A percentile compares a stretch with the other conserved stretches of the same genome.
Evolutionary conservation across 2,113 vertebrate genomes (phyloP).

Genomic region (Planiliza haematocheilus): DNA sequence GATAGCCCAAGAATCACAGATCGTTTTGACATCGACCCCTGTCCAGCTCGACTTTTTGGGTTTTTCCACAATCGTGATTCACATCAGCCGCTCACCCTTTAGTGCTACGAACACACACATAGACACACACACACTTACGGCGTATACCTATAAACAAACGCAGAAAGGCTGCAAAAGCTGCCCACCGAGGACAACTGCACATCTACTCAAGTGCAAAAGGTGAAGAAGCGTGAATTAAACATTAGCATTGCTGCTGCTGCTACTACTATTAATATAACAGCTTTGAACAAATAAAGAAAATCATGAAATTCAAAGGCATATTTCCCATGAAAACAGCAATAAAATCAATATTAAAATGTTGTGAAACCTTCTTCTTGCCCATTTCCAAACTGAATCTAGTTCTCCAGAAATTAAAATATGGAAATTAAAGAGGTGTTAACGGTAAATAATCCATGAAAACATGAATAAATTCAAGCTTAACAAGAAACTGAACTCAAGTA

Average conservation of each 20-base stretch:
- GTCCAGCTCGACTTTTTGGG: not conserved
- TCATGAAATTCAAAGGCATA: too few relatives aligned
- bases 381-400: too few relatives aligned
- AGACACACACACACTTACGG: not conserved
- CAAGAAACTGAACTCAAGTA: too few relatives aligned
- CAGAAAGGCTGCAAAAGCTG: not conserved
- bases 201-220: not conserved
- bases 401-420: too few relatives aligned
- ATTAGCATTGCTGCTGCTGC: not conserved
- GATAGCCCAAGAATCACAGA: not conserved
- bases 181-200: not conserved
- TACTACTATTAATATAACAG: not conserved
- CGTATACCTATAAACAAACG: conserved; percentile 11
- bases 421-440: too few relatives aligned
- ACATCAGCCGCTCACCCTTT: conserved; percentile 13
- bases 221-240: not conserved
- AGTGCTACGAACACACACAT: too few relatives aligned
- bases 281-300: too few relatives aligned
- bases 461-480: too few relatives aligned
- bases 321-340: too few relatives aligned
- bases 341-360: too few relatives aligned
- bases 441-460: too few relatives aligned
- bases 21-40: not conserved
- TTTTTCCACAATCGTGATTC: conserved; percentile 48
- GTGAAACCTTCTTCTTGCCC: too few relatives aligned